Percentiles rank a stretch among this genome's conserved stretches.
Evolutionary conservation across 2,888 invertebrate genomes (phyloP).

Genomic region (Agriopis aurantiaria): DNA sequence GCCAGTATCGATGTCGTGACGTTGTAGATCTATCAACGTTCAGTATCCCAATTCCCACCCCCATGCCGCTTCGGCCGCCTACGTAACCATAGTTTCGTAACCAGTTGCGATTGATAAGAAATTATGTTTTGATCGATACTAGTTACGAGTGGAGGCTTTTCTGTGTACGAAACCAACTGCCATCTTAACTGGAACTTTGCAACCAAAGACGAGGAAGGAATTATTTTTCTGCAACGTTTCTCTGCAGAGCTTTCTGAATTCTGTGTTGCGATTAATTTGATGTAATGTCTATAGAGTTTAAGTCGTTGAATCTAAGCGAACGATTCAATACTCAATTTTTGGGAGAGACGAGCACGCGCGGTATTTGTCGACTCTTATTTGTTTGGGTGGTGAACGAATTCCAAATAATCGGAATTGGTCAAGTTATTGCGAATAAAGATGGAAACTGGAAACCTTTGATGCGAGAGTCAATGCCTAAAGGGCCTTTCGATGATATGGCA

Average conservation of each 20-base stretch:
- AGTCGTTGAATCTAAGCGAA: constrained; percentile 50
- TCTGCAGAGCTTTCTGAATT: background rate
- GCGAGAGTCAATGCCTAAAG: background rate
- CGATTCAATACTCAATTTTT: constrained; percentile 57
- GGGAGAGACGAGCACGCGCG: constrained; percentile 36
- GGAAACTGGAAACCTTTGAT: background rate
- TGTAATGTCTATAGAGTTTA: background rate
- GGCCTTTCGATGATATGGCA: background rate
- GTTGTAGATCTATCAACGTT: background rate
- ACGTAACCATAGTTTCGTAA: no score
- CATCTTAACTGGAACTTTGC: no score
- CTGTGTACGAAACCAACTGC: no score
- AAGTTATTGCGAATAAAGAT: constrained; percentile 12
- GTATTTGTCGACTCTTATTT: constrained; percentile 51
- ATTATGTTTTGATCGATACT: no score
- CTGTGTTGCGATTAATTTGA: background rate
- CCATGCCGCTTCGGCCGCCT: no score
- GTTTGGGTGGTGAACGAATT: constrained; percentile 19
- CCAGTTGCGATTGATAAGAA: no score
- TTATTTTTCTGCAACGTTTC: no score
- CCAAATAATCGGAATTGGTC: constrained; percentile 24
- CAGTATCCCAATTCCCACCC: background rate
- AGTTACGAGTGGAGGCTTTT: no score
- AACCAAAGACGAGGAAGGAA: no score
- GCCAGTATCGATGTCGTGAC: background rate